Conservation (phyloP, 1,140 invertebrate genomes). For the Drosophila orosa region DNA sequence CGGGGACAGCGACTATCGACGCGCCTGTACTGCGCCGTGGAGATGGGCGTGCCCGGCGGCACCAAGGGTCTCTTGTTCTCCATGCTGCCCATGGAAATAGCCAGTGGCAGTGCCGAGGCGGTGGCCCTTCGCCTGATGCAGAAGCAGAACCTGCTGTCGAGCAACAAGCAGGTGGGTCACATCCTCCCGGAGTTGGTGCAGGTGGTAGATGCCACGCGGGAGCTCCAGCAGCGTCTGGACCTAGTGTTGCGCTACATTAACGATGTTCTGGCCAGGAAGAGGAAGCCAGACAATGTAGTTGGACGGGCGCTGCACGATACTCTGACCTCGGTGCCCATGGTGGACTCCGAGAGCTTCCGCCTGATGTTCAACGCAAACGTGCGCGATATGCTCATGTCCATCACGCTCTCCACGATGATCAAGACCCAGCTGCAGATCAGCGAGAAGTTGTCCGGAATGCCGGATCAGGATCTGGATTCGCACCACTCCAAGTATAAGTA, state of each 20-base stretch:
- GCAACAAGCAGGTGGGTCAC: slow-evolving; percentile 35
- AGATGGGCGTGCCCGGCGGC: slow-evolving; percentile 62
- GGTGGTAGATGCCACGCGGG: slow-evolving; percentile 40
- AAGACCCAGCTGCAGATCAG: slow-evolving; percentile 59
- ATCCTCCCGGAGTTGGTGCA: slow-evolving; percentile 55
- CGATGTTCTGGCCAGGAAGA: slow-evolving; percentile 58
- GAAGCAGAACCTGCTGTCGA: slow-evolving; percentile 26
- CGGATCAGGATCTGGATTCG: slow-evolving; percentile 12
- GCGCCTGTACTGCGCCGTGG: slow-evolving; percentile 55
- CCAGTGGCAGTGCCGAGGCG: slow-evolving; percentile 20
- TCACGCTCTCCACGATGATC: slow-evolving; percentile 60
- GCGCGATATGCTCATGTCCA: slow-evolving; percentile 61
- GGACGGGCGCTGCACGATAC: slow-evolving; percentile 51
- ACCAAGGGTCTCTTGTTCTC: slow-evolving; percentile 64
- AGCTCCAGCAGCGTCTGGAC: slow-evolving; percentile 51
- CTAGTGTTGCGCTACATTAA: slow-evolving; percentile 63
- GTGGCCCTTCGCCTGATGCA: slow-evolving; percentile 56
- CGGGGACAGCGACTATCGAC: slow-evolving; percentile 31
- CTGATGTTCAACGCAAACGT: slow-evolving; percentile 59
- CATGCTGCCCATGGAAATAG: slow-evolving; percentile 45
- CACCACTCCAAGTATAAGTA: background rate
- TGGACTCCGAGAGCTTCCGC: slow-evolving; percentile 57
- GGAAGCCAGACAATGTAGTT: slow-evolving; percentile 52
- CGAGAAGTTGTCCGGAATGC: slow-evolving; percentile 54
- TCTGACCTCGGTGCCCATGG: slow-evolving; percentile 54